Base-by-base conservation (phyloP, 2,113 vertebrate genomes). In the Tachysurus fulvidraco region DNA sequence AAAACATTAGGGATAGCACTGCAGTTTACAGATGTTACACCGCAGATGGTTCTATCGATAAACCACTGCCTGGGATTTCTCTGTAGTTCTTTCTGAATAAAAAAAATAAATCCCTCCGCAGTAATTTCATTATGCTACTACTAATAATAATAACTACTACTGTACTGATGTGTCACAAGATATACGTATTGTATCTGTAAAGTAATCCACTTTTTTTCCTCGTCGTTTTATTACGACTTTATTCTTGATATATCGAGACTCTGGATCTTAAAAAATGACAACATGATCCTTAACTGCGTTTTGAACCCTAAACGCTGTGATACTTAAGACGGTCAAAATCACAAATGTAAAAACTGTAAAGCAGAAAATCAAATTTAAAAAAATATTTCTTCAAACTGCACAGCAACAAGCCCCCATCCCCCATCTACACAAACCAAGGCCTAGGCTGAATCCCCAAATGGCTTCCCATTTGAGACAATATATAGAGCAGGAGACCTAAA, bases 371-470 rank as follows among this genome's bases (percentile, higher is more conserved):
- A 50, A 50, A 50, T 64, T 23, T 8, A 11, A 10, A 1, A 0
- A 46, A 23, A 11, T 1, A 8, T 57, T 79, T 57, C 76, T 79
- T 79, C n/a, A 79, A 52, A 28, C 64, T 69, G 23, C 4, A 67
- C 21, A 16, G 19, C 69, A 89, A 25, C 62, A 76, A 80, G 21
- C 62, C 74, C 86, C 89, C 89, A 86, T 88, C 87, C 89, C 87
- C 89, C 89, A 80, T 81, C 77, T 44, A 81, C 81, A 81, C 79
- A 83, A 87, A 57, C 69, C 83, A 54, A 36, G 89, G 88, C 90
- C 86, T 74, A 76, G 60, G 17, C 67, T 84, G 23, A 83, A 78
- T 54, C 76, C 52, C 28, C 46, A 71, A 36, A 85, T 60, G 57
- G 78, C 78, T 60, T 81, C 76, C 76, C 76, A 11, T 30, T 5